phyloP scores from a whole-genome alignment of 92 coral and sea anemone genomes.

The Phymanthus crucifer region DNA sequence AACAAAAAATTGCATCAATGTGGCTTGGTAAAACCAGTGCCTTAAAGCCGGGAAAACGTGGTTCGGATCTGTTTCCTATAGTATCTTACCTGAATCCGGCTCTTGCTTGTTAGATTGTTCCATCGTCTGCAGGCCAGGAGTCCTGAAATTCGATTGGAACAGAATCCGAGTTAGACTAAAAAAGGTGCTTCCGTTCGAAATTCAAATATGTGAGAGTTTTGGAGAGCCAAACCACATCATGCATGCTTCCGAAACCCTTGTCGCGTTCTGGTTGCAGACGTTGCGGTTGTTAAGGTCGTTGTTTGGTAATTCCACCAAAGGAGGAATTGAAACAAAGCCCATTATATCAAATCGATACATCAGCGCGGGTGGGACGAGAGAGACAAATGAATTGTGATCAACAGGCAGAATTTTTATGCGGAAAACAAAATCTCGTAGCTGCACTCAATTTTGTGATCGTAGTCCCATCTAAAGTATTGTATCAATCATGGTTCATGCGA shows the following conservation, averaged over 20 bases:
- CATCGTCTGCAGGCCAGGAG: not conserved
- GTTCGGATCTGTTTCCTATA: not conserved
- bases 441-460: too few relatives aligned
- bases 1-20: not conserved
- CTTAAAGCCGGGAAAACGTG: not conserved
- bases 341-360: not conserved
- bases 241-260: not conserved
- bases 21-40: not conserved
- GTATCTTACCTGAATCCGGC: not conserved
- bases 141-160: not conserved
- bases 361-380: not conserved
- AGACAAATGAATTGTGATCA: not conserved
- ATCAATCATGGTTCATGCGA: too few relatives aligned
- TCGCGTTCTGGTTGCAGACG: constrained; percentile 8
- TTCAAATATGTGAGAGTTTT: not conserved
- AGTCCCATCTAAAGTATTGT: too few relatives aligned
- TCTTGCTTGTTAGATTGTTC: not conserved
- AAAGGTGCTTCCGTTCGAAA: not conserved
- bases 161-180: not conserved
- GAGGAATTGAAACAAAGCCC: not conserved
- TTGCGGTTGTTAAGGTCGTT: constrained; percentile 11
- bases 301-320: not conserved
- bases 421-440: not conserved
- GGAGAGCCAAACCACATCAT: not conserved
- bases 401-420: too few relatives aligned